Percentiles rank a stretch among this genome's conserved stretches.
phyloP scores from a whole-genome alignment of 1,140 invertebrate genomes.

The Neodiprion lecontei region DNA sequence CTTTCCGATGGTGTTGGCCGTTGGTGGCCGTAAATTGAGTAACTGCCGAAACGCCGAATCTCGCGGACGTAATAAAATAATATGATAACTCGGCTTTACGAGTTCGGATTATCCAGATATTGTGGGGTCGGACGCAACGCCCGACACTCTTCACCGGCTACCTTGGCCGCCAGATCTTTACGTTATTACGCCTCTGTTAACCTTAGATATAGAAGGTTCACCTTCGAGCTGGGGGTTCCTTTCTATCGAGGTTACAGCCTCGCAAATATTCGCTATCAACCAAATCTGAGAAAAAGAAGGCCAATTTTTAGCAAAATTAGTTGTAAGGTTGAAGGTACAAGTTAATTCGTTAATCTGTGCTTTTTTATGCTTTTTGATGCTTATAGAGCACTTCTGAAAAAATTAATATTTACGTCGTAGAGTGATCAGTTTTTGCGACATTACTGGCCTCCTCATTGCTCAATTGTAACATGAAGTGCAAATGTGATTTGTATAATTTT shows the following conservation, averaged over 20 bases:
- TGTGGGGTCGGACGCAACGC: constrained; percentile 12
- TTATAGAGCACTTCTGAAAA: too few relatives aligned
- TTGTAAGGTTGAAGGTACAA: too few relatives aligned
- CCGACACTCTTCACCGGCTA: background rate
- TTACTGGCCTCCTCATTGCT: too few relatives aligned
- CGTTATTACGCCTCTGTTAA: constrained; percentile 12
- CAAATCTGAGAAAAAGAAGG: too few relatives aligned
- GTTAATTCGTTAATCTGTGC: too few relatives aligned
- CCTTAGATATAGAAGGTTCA: constrained; percentile 8
- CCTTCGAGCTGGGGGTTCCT: too few relatives aligned
- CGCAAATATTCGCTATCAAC: background rate
- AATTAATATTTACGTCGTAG: too few relatives aligned
- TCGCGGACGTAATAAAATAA: constrained; percentile 21
- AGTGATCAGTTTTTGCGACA: too few relatives aligned
- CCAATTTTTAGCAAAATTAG: too few relatives aligned
- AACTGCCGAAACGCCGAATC: constrained; percentile 7
- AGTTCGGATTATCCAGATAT: constrained; percentile 26
- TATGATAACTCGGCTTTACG: constrained; percentile 27
- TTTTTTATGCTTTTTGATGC: too few relatives aligned
- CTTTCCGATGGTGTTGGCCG: constrained; percentile 11
- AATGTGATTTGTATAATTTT: too few relatives aligned
- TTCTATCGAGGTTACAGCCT: background rate
- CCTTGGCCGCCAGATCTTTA: background rate
- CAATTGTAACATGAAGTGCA: too few relatives aligned
- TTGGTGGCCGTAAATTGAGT: constrained; percentile 18